Base-by-base conservation (phyloP, 2,797 vertebrate species). In the Urophycis tenuis region DNA sequence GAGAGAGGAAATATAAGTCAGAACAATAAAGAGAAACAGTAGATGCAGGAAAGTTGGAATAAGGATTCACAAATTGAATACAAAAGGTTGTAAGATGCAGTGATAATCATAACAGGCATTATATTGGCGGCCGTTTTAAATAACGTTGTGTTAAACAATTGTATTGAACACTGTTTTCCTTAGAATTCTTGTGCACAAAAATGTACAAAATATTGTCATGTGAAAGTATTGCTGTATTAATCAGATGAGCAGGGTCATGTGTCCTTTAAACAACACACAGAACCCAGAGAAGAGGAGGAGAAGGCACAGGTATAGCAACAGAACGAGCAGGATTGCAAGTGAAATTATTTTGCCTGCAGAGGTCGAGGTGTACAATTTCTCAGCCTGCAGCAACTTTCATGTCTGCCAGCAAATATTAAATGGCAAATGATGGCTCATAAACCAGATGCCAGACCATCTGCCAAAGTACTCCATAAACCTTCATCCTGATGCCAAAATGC, bases 381-480 rank as follows among this genome's bases (percentile, higher is more conserved):
- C 86, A 81, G 88, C 83, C 82, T 73, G 49, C 81, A 86, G 80
- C 77, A 85, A 84, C 85, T 87, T 86, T 89, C 80, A 82, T 80
- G 86, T 87, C 89, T 85, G 83, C 85, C 79, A 87, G 83, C 78
- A 80, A 81, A 84, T 84, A 91, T 90, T 92, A 86, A 89, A 90
- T 88, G 90, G 83, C 90, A 92, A 91, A 91, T 88, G 79, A 79
- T 87, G 86, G 85, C 91, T 91, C 90, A 92, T 87, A 92, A 92
- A 91, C 84, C 89, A 89, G 89, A 93, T 89, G 90, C 86, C 85
- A 88, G 84, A 80, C 86, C 91, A 93, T 93, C 92, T 93, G 93
- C 87, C 91, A 85, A 90, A 93, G 85, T 89, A 86, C 87, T 93
- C 90, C 84, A 82, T 87, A 81, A 88, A 83, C 82, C 80, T 78